Percentiles rank a stretch among this genome's conserved stretches.
phyloP scores from a whole-genome alignment of 2,113 vertebrate genomes.

The Potamarius usumacintae region DNA sequence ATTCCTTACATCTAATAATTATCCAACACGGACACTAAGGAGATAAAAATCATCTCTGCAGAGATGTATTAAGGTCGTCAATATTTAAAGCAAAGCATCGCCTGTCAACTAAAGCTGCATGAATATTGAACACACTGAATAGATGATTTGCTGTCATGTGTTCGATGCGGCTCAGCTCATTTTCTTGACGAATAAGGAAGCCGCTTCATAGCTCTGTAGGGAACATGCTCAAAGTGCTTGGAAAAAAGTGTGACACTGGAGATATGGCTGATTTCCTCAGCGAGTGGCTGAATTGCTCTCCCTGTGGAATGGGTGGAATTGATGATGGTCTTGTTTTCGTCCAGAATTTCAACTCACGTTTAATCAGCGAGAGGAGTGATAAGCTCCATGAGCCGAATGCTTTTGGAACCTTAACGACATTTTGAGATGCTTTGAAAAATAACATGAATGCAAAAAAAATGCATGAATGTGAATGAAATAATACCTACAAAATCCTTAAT shows the following conservation, averaged over 20 bases:
- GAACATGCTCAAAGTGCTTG: background rate
- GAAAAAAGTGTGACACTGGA: background rate
- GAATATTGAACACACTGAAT: background rate
- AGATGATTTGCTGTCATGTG: background rate
- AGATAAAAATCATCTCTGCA: too few species aligned
- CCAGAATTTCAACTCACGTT: background rate
- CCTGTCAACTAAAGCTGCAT: background rate
- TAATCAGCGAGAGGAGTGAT: background rate
- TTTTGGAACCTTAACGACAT: background rate
- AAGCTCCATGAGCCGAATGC: background rate
- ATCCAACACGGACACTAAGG: background rate
- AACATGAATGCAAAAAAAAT: too few species aligned
- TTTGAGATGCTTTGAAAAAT: background rate
- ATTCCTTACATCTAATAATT: background rate
- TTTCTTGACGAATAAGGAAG: background rate
- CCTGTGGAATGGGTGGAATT: background rate
- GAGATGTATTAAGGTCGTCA: background rate
- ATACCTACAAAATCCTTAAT: background rate
- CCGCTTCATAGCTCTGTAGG: background rate
- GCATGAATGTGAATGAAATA: too few species aligned
- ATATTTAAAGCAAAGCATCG: background rate
- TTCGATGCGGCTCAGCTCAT: background rate
- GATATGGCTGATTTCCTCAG: background rate
- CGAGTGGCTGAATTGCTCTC: background rate
- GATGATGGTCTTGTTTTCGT: background rate